These are phyloP conservation scores for Operophtera brumata DNA, from an alignment of 2,888 invertebrate species.

Conservation along the genomic window DNA sequence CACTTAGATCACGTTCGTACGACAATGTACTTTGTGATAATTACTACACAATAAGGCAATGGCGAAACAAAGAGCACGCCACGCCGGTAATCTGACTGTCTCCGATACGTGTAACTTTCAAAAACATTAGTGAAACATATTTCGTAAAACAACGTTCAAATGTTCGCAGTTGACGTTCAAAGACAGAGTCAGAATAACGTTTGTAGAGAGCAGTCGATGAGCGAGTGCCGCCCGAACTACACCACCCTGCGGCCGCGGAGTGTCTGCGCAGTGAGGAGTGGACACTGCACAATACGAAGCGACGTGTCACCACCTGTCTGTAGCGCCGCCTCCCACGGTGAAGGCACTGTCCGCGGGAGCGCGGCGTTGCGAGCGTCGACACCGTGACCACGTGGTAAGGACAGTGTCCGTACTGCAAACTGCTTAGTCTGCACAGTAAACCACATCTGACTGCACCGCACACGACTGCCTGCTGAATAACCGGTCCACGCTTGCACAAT, in stretches of 20 bases:
- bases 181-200: slow-evolving; percentile 5
- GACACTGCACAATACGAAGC: slow-evolving; percentile 1
- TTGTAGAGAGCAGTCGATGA: neutral
- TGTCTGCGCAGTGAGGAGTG: neutral
- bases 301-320: neutral
- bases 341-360: neutral
- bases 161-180: slow-evolving; percentile 3
- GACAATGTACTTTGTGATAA: slow-evolving; percentile 4
- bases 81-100: slow-evolving; percentile 1
- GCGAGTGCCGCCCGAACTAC: neutral
- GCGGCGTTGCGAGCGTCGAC: slow-evolving; percentile 1
- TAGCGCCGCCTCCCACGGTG: neutral
- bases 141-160: slow-evolving; percentile 20
- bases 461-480: neutral
- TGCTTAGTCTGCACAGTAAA: neutral
- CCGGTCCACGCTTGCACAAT: neutral
- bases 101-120: neutral
- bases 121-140: slow-evolving; percentile 13
- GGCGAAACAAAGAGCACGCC: slow-evolving; percentile 12
- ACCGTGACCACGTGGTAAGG: slow-evolving; percentile 1
- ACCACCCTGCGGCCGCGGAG: slow-evolving; percentile 3
- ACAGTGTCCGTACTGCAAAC: slow-evolving; percentile 7
- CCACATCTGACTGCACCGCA: neutral
- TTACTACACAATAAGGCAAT: slow-evolving; percentile 16
- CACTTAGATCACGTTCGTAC: neutral